Evolutionary conservation across 2,888 invertebrate species (phyloP).

Genomic region (Axea sp.): DNA sequence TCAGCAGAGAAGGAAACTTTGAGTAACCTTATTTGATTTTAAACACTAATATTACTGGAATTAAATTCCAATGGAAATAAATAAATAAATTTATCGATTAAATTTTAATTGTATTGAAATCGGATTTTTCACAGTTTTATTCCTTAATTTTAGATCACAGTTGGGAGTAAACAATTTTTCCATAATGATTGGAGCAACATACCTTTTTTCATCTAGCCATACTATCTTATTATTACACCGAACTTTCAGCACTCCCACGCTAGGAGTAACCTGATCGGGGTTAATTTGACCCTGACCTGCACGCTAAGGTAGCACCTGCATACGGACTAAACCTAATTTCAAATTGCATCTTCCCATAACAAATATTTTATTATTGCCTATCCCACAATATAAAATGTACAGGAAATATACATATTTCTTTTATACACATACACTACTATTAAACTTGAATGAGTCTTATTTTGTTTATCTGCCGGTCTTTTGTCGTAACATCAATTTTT

Average conservation of each 20-base stretch:
- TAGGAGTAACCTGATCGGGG: conserved; percentile 78
- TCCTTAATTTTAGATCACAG: background rate
- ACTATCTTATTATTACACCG: conserved; percentile 76
- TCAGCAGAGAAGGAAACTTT: too few species aligned
- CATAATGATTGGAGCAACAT: conserved; percentile 11
- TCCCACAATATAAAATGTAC: conserved; percentile 24
- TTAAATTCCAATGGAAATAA: too few species aligned
- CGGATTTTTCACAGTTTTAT: too few species aligned
- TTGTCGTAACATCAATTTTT: background rate
- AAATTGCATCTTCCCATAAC: conserved; percentile 66
- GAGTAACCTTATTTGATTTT: conserved; percentile 1
- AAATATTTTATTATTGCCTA: conserved; percentile 57
- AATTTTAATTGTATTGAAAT: too few species aligned
- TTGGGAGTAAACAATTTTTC: conserved; percentile 44
- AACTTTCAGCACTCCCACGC: conserved; percentile 78
- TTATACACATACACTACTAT: conserved; percentile 34
- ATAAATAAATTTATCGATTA: too few species aligned
- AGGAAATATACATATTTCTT: conserved; percentile 32
- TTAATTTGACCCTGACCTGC: conserved; percentile 79
- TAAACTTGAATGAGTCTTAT: conserved; percentile 19
- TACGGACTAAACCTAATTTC: conserved; percentile 65
- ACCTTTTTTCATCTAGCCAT: conserved; percentile 63
- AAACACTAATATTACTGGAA: too few species aligned
- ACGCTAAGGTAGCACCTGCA: conserved; percentile 71
- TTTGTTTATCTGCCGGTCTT: conserved; percentile 4